Conservation (phyloP, 2,797 vertebrate genomes). For the Tapirus indicus region DNA sequence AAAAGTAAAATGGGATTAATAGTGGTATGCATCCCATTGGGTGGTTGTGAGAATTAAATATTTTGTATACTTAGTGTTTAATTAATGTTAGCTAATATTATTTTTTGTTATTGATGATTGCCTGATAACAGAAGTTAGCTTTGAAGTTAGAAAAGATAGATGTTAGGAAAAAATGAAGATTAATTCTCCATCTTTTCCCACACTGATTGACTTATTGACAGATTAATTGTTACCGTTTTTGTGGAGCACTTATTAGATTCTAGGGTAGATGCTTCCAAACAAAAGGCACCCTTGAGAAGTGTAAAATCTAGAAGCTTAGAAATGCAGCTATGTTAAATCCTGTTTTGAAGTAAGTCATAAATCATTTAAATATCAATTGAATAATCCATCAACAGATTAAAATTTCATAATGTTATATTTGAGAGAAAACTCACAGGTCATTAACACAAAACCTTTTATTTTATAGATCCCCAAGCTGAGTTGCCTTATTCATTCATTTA, state of each 20-base stretch:
- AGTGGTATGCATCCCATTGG: neutral
- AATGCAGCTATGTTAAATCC: neutral
- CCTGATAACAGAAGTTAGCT: neutral
- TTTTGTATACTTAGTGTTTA: constrained; percentile 23
- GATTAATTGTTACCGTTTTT: neutral
- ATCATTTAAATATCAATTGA: neutral
- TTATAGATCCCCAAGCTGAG: neutral
- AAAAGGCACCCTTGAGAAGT: neutral
- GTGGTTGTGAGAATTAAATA: neutral
- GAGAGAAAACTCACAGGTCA: neutral
- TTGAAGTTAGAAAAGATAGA: neutral
- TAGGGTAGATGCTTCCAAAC: neutral
- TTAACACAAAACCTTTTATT: neutral
- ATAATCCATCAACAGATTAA: neutral
- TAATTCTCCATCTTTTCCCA: neutral
- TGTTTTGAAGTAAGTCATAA: neutral
- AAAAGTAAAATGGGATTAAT: neutral
- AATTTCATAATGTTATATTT: neutral
- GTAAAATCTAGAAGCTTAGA: neutral
- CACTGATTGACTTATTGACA: neutral
- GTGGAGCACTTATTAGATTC: neutral
- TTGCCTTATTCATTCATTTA: neutral
- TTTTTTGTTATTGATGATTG: neutral
- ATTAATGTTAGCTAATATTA: neutral
- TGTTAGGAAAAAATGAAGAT: neutral